Conservation (phyloP, 1,140 invertebrate genomes). For the Solen grandis region DNA sequence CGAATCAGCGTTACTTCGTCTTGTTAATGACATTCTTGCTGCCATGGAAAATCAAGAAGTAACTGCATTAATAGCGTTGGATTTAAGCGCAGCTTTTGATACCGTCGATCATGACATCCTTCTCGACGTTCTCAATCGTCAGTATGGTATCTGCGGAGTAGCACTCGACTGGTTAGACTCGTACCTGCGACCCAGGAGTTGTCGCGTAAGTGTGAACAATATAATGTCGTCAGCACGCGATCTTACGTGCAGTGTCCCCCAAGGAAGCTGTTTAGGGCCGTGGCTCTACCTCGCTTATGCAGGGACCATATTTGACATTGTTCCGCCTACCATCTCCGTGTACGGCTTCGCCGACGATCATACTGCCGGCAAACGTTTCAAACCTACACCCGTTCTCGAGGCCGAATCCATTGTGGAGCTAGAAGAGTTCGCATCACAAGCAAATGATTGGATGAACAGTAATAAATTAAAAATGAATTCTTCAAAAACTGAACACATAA, state of each 20-base stretch:
- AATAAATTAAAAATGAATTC: conserved; percentile 32
- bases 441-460: conserved; percentile 66
- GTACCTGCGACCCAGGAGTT: conserved; percentile 19
- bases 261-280: conserved; percentile 20
- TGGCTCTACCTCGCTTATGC: conserved; percentile 29
- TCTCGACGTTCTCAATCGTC: not conserved
- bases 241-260: conserved; percentile 20
- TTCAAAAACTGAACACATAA: conserved; percentile 5
- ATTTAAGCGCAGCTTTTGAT: conserved; percentile 38
- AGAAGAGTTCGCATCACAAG: not conserved
- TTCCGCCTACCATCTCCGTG: conserved; percentile 11
- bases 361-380: conserved; percentile 22
- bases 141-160: conserved; percentile 5
- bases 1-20: conserved; percentile 36
- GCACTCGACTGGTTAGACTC: conserved; percentile 14
- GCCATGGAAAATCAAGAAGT: conserved; percentile 41
- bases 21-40: conserved; percentile 29
- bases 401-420: not conserved
- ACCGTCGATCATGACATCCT: conserved; percentile 33
- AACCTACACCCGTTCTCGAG: not conserved
- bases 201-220: not conserved
- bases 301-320: conserved; percentile 7
- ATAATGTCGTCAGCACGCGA: not conserved
- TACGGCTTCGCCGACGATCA: conserved; percentile 34
- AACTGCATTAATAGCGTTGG: conserved; percentile 15